Percentiles rank a stretch among this genome's conserved stretches.
These are phyloP conservation scores for Aleadryas rufinucha DNA, from an alignment of 2,113 vertebrate species.

Conservation along the genomic window DNA sequence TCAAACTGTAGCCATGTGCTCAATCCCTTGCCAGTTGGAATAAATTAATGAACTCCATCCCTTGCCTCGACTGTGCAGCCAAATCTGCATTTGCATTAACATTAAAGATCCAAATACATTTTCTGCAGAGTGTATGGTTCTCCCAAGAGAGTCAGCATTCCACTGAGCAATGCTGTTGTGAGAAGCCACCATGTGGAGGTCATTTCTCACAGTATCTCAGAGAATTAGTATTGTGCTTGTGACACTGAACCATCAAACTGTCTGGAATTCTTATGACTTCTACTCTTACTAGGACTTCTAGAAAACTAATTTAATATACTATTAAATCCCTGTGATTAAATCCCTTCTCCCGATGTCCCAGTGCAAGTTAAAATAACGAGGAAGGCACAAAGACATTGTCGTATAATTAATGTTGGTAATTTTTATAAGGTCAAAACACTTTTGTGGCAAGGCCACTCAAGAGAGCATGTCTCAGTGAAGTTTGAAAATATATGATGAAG, in stretches of 20 bases:
- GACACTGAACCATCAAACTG: background rate
- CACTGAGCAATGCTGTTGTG: background rate
- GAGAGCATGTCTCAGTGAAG: background rate
- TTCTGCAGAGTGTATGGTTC: background rate
- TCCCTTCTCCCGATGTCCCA: background rate
- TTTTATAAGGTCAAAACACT: background rate
- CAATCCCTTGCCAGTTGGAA: background rate
- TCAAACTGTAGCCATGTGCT: background rate
- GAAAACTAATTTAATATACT: background rate
- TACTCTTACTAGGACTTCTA: background rate
- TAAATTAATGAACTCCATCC: background rate
- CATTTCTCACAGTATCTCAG: background rate
- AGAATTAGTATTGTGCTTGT: background rate
- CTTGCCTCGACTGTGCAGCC: rapidly evolving
- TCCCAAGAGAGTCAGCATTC: background rate
- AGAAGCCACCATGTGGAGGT: background rate
- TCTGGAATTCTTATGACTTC: background rate
- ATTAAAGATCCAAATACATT: background rate
- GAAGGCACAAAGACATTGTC: background rate
- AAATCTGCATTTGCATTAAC: background rate
- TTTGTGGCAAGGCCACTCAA: background rate
- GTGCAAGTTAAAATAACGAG: background rate
- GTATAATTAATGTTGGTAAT: background rate
- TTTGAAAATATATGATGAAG: background rate
- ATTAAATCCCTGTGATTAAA: background rate